Conservation (phyloP, 2,113 vertebrate species). For the Muntiacus muntjak region DNA sequence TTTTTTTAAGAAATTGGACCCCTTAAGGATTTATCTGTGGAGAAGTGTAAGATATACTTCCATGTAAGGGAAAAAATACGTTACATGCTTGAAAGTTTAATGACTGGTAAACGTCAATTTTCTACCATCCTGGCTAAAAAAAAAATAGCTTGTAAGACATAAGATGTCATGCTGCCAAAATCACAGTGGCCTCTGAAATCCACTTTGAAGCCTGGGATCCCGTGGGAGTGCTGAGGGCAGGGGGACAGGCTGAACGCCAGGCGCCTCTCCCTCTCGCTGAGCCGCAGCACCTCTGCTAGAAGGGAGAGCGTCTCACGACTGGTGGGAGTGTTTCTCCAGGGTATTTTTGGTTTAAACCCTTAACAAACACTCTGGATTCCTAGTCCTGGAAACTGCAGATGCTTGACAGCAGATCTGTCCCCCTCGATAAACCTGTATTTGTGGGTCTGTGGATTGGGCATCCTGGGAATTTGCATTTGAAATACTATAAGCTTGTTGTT, state of each 20-base stretch:
- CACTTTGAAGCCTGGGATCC: neutral
- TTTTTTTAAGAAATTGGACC: neutral
- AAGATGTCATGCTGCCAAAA: slow-evolving; percentile 66
- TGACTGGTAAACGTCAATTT: slow-evolving; percentile 69
- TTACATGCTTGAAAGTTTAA: slow-evolving; percentile 40
- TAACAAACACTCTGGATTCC: neutral
- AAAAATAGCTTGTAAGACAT: slow-evolving; percentile 61
- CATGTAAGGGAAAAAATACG: neutral
- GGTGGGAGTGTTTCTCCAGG: too few relatives aligned
- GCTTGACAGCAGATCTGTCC: too few relatives aligned
- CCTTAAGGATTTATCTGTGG: neutral
- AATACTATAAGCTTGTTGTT: fast-evolving
- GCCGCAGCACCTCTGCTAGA: fast-evolving
- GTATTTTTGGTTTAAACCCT: neutral
- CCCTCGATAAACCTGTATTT: fast-evolving
- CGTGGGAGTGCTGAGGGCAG: neutral
- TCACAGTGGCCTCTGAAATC: slow-evolving; percentile 68
- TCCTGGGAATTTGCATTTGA: neutral
- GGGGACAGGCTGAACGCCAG: fast-evolving
- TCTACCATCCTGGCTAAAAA: slow-evolving; percentile 68
- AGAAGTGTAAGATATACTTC: neutral
- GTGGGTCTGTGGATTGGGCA: fast-evolving
- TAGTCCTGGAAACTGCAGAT: neutral
- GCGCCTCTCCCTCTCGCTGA: fast-evolving
- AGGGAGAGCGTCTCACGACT: fast-evolving